These are phyloP conservation scores for Anas platyrhynchos DNA, from an alignment of 2,113 vertebrate species.

Conservation along the genomic window DNA sequence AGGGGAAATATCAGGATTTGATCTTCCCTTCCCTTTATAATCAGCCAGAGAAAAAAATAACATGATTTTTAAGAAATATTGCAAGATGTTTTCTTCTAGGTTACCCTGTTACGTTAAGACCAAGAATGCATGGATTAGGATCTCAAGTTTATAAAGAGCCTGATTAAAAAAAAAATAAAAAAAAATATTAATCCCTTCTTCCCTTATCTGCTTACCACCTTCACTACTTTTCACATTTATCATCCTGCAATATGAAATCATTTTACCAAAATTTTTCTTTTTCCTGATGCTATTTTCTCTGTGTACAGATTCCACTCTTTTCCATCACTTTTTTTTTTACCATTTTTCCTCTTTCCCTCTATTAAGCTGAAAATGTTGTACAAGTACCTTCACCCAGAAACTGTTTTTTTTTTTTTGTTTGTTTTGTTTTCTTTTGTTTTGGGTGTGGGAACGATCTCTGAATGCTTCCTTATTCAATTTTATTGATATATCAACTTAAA, in stretches of 20 bases:
- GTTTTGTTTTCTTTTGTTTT: too few relatives aligned
- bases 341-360: not conserved
- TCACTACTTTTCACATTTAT: not conserved
- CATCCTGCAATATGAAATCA: not conserved
- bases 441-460: not conserved
- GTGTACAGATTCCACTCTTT: fast-evolving
- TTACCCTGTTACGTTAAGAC: not conserved
- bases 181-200: not conserved
- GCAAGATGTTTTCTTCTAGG: not conserved
- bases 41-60: not conserved
- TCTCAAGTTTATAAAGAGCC: not conserved
- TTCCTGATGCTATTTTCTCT: not conserved
- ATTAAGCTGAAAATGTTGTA: not conserved
- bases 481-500: not conserved
- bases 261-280: not conserved
- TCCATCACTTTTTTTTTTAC: not conserved
- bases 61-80: not conserved
- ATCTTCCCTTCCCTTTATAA: not conserved
- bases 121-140: not conserved
- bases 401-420: not conserved
- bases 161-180: not conserved
- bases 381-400: not conserved
- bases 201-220: not conserved
- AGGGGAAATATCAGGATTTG: not conserved
- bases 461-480: fast-evolving